Evolutionary conservation across 2,113 vertebrate species (phyloP).

Genomic region (Crotalus helleri): DNA sequence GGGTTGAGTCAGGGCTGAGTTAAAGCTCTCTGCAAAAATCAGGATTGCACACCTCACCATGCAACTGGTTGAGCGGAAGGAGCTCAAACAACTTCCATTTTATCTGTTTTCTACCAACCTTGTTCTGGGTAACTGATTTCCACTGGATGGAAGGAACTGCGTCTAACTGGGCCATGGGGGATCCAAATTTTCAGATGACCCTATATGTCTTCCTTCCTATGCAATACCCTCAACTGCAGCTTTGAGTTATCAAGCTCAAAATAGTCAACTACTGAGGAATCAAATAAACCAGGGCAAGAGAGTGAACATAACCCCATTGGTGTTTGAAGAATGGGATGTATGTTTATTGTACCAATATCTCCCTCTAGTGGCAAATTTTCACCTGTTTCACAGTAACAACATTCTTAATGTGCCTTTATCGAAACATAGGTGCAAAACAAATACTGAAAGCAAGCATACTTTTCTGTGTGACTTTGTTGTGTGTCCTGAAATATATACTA

Average conservation of each 20-base stretch:
- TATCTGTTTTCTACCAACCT: background rate
- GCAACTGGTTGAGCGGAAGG: background rate
- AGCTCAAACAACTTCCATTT: background rate
- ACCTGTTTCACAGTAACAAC: background rate
- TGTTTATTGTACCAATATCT: constrained; percentile 4
- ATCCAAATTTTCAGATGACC: background rate
- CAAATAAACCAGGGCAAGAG: background rate
- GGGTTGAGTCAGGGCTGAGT: background rate
- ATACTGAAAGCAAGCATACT: background rate
- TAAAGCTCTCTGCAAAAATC: background rate
- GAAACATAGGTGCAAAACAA: background rate
- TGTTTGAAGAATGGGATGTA: background rate
- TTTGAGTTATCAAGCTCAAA: background rate
- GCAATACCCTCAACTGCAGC: background rate
- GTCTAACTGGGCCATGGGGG: background rate
- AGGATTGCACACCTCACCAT: background rate
- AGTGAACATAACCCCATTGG: background rate
- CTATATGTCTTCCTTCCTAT: background rate
- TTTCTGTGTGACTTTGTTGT: background rate
- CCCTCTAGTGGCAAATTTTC: constrained; percentile 13
- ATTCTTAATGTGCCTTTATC: background rate
- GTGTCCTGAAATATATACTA: no score
- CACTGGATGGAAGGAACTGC: background rate
- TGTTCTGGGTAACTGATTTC: background rate
- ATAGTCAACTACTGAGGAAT: background rate